phyloP scores from a whole-genome alignment of 2,113 vertebrate genomes.

The Ondatra zibethicus region DNA sequence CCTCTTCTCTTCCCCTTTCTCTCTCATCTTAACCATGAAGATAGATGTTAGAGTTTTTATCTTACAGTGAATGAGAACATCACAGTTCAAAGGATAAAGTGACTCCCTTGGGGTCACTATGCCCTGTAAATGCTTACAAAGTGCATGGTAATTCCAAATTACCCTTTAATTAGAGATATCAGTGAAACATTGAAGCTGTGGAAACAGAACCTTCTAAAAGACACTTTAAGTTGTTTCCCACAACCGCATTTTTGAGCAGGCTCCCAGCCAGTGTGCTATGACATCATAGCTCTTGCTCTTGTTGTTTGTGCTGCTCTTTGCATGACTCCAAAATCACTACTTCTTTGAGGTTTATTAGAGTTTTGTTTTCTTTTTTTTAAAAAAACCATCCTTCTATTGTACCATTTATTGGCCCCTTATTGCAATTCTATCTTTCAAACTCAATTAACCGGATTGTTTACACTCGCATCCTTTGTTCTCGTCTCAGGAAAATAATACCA shows the following conservation, averaged over 20 bases:
- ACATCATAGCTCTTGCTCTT: neutral
- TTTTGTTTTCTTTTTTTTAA: slow-evolving; percentile 57
- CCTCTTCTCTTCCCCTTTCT: neutral
- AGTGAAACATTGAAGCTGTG: neutral
- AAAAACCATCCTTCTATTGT: slow-evolving; percentile 39
- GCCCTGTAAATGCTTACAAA: neutral
- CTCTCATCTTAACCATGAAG: neutral
- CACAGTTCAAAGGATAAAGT: neutral
- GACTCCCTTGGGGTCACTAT: neutral
- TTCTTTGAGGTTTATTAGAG: slow-evolving; percentile 53
- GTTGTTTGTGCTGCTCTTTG: neutral
- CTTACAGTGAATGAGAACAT: neutral
- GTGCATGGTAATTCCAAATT: neutral
- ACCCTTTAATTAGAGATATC: neutral
- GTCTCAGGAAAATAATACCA: neutral
- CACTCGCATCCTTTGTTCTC: slow-evolving; percentile 53
- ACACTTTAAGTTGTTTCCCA: neutral
- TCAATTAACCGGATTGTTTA: slow-evolving; percentile 68
- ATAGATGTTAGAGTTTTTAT: neutral
- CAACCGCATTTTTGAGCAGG: neutral
- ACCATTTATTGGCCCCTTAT: slow-evolving; percentile 56
- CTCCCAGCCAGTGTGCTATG: neutral
- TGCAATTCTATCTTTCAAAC: slow-evolving; percentile 53
- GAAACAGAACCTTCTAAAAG: neutral
- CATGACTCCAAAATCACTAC: neutral